phyloP scores from a whole-genome alignment of 2,113 vertebrate genomes.

The Pelobates fuscus region DNA sequence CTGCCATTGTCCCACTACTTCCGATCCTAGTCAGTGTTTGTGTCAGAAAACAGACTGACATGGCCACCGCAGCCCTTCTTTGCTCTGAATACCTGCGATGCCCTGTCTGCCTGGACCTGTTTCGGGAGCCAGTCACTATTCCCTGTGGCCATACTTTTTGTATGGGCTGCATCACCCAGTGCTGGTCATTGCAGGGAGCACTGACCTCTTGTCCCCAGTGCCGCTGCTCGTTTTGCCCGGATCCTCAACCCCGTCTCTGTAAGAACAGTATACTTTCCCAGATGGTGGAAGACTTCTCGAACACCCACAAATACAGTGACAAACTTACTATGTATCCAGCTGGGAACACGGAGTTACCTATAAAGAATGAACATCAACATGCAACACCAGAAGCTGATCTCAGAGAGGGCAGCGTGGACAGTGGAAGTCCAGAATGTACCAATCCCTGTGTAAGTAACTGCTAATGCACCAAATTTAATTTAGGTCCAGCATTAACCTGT shows the following conservation, averaged over 20 bases:
- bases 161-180: constrained; percentile 35
- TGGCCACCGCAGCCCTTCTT: constrained; percentile 33
- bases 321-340: background rate
- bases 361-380: background rate
- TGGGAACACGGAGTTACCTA: background rate
- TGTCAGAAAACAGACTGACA: background rate
- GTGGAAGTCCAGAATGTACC: background rate
- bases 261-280: constrained; percentile 46
- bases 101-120: constrained; percentile 42
- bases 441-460: constrained; percentile 1
- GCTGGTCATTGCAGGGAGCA: constrained; percentile 40
- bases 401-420: background rate
- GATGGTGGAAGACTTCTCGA: constrained; percentile 42
- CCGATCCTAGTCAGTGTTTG: constrained; percentile 5
- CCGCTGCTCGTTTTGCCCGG: constrained; percentile 22
- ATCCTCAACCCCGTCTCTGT: constrained; percentile 29
- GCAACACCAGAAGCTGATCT: background rate
- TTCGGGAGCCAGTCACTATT: constrained; percentile 39
- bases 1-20: constrained; percentile 30
- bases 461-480: too few relatives aligned
- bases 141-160: constrained; percentile 45
- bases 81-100: constrained; percentile 41
- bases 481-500: background rate
- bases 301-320: background rate
- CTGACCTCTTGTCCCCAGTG: constrained; percentile 39